phyloP scores from a whole-genome alignment of 2,113 vertebrate genomes.

The Sigmodon hispidus region DNA sequence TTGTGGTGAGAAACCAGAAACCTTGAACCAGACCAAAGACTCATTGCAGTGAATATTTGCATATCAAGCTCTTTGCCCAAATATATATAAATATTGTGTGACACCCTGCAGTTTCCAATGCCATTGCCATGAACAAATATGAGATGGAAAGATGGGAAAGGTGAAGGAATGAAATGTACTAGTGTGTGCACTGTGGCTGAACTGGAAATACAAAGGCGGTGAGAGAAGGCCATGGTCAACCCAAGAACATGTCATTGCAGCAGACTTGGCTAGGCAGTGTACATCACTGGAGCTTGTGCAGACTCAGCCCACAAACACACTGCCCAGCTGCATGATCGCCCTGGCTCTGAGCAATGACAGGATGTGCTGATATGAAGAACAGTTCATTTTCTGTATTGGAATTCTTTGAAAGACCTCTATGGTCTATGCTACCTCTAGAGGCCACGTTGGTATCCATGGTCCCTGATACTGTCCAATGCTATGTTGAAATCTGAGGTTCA shows the following conservation, averaged over 20 bases:
- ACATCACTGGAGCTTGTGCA: background rate
- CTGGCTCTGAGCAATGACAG: background rate
- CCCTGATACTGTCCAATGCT: background rate
- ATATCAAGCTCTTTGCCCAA: background rate
- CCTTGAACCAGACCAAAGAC: background rate
- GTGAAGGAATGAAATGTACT: background rate
- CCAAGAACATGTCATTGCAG: background rate
- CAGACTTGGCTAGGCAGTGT: background rate
- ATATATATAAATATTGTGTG: background rate
- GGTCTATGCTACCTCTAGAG: background rate
- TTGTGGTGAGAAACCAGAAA: background rate
- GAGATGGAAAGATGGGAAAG: background rate
- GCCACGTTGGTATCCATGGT: background rate
- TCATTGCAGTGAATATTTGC: background rate
- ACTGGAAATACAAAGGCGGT: rapidly evolving
- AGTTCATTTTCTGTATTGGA: background rate
- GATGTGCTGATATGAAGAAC: background rate
- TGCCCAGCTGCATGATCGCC: background rate
- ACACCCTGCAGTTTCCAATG: background rate
- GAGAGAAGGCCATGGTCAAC: background rate
- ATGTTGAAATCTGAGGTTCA: background rate
- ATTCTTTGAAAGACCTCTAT: background rate
- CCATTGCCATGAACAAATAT: background rate
- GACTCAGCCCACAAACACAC: background rate
- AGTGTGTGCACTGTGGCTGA: background rate